phyloP scores from a whole-genome alignment of 1,140 invertebrate species.

The Idris sp. region DNA sequence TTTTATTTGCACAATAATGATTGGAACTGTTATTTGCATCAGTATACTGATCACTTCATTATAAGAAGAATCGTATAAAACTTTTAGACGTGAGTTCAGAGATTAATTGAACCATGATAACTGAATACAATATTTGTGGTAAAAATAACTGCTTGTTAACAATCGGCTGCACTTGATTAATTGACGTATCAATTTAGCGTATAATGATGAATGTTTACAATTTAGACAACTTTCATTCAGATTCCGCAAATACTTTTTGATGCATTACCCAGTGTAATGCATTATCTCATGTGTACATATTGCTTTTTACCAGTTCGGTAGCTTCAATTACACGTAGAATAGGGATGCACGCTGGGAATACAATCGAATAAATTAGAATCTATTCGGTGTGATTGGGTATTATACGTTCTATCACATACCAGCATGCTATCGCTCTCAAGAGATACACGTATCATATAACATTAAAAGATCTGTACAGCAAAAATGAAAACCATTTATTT shows the following conservation, averaged over 20 bases:
- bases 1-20: no score
- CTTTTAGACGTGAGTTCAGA: no score
- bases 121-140: no score
- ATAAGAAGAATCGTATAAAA: no score
- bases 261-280: conserved; percentile 22
- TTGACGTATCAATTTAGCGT: conserved; percentile 13
- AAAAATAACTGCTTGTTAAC: not conserved
- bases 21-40: no score
- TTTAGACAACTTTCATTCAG: conserved; percentile 15
- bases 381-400: conserved; percentile 74
- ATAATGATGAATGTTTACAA: conserved; percentile 16
- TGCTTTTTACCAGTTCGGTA: conserved; percentile 57
- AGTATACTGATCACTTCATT: no score
- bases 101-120: no score
- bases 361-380: conserved; percentile 73
- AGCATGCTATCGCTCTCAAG: conserved; percentile 19
- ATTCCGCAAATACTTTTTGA: conserved; percentile 39
- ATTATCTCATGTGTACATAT: conserved; percentile 39
- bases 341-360: conserved; percentile 58
- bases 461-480: conserved; percentile 12
- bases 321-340: conserved; percentile 64
- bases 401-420: conserved; percentile 50
- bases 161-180: conserved; percentile 1
- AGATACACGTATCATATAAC: conserved; percentile 28
- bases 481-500: conserved; percentile 5